phyloP scores from a whole-genome alignment of 2,888 invertebrate genomes.

The Nasonovia ribisnigri region DNA sequence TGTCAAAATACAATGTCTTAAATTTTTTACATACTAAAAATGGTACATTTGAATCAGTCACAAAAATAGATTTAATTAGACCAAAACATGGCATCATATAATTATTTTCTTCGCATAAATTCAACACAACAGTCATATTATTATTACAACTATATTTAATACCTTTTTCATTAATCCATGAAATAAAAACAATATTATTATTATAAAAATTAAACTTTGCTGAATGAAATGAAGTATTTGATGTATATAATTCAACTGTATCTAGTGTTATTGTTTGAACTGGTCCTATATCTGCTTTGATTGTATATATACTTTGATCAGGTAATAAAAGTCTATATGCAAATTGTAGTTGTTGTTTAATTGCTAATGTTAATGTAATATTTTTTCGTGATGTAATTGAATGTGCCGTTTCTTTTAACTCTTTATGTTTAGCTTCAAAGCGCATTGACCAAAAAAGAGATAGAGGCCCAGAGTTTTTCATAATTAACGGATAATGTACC shows the following conservation, averaged over 20 bases:
- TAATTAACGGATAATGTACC: constrained; percentile 1
- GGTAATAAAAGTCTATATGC: neutral
- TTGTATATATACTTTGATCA: neutral
- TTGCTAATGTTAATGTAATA: neutral
- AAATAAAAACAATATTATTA: neutral
- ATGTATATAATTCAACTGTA: neutral
- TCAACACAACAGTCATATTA: neutral
- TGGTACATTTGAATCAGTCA: neutral
- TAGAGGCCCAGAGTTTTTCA: neutral
- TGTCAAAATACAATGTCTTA: neutral
- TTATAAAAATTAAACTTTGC: neutral
- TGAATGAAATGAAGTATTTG: neutral
- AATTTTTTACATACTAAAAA: neutral
- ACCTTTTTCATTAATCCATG: neutral
- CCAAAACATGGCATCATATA: neutral
- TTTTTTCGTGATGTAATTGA: constrained; percentile 3
- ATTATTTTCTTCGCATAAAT: neutral
- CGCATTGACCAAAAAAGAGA: neutral
- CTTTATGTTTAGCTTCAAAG: neutral
- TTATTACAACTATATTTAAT: neutral
- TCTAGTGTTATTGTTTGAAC: neutral
- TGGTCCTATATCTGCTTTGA: neutral
- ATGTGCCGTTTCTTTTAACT: neutral
- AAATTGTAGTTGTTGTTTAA: neutral
- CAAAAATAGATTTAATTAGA: neutral